Conservation (phyloP, 2,797 vertebrate genomes). For the Dendrocincla fuliginosa region DNA sequence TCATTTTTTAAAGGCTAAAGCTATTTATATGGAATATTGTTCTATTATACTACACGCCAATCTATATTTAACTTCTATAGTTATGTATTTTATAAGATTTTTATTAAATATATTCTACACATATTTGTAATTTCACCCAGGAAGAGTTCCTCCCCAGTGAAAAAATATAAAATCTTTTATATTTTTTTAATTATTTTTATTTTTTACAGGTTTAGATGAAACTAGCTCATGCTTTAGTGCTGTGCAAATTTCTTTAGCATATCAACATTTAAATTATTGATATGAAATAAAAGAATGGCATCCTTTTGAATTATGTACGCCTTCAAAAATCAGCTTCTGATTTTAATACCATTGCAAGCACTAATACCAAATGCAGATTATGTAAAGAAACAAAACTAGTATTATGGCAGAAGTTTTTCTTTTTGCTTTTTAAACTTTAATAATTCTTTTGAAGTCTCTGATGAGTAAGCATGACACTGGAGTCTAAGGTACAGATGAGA, state of each 20-base stretch:
- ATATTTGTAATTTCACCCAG: conserved; percentile 88
- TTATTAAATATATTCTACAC: conserved; percentile 99
- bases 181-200: conserved; percentile 52
- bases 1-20: conserved; percentile 86
- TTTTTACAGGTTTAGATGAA: conserved; percentile 87
- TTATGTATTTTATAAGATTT: conserved; percentile 93
- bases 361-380: conserved; percentile 83
- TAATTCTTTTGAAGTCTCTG: conserved; percentile 69
- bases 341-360: conserved; percentile 83
- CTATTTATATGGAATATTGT: conserved; percentile 89
- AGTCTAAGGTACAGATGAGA: conserved; percentile 77
- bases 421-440: conserved; percentile 59
- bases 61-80: conserved; percentile 93
- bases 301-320: conserved; percentile 71
- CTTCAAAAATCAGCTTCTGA: conserved; percentile 74
- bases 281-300: conserved; percentile 78
- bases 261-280: conserved; percentile 78
- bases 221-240: conserved; percentile 91
- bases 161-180: conserved; percentile 94
- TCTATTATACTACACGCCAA: conserved; percentile 91
- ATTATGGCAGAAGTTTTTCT: conserved; percentile 68
- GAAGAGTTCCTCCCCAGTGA: conserved; percentile 89
- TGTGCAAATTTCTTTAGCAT: conserved; percentile 90
- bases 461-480: conserved; percentile 80
- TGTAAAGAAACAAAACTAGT: conserved; percentile 77